phyloP scores from a whole-genome alignment of 2,797 vertebrate genomes.

The Pelochelys cantorii region DNA sequence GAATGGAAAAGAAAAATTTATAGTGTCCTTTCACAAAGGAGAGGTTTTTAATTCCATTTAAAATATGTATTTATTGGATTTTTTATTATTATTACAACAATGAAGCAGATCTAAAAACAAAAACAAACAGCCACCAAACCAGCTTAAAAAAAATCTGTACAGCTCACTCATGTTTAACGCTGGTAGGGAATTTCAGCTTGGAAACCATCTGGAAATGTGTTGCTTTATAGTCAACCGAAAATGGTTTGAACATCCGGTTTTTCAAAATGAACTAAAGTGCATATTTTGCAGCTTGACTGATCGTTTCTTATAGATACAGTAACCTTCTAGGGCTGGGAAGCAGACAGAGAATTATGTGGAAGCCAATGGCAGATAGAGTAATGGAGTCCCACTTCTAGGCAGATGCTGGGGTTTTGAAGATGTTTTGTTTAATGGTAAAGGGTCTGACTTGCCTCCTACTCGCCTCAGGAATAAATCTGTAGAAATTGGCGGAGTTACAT shows the following conservation, averaged over 20 bases:
- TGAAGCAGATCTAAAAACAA: slow-evolving; percentile 40
- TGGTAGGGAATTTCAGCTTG: slow-evolving; percentile 1
- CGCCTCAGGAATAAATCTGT: neutral
- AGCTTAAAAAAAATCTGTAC: slow-evolving; percentile 3
- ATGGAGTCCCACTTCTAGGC: neutral
- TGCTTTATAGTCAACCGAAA: neutral
- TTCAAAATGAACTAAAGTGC: neutral
- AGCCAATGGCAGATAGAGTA: neutral
- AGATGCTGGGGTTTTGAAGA: slow-evolving; percentile 8
- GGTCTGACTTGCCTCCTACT: neutral
- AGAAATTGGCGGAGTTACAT: neutral
- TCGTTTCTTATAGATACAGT: slow-evolving; percentile 43
- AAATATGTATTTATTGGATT: slow-evolving; percentile 86
- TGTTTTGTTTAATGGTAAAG: neutral
- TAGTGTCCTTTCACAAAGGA: slow-evolving; percentile 81
- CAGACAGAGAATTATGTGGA: neutral
- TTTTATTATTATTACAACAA: slow-evolving; percentile 72
- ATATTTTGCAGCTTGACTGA: neutral
- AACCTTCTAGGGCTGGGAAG: neutral
- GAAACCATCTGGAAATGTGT: neutral
- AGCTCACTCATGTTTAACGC: fast-evolving
- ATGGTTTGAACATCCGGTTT: neutral
- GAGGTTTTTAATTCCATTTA: slow-evolving; percentile 88
- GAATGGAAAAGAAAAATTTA: slow-evolving; percentile 75
- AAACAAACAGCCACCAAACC: neutral